phyloP scores from a whole-genome alignment of 2,888 invertebrate genomes.

The Dynastes tityus region DNA sequence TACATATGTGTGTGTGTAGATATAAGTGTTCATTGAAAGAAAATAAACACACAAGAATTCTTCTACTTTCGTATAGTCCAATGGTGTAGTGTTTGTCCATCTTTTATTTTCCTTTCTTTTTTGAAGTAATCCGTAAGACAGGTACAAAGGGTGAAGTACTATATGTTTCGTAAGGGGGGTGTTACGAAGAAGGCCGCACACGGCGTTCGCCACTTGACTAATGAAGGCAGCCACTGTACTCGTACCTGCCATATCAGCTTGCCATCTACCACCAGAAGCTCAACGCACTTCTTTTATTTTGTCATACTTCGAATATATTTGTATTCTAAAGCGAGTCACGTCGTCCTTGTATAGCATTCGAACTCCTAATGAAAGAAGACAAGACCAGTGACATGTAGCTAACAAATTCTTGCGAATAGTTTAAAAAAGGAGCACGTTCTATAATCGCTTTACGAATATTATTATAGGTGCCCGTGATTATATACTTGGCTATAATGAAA shows the following conservation, averaged over 20 bases:
- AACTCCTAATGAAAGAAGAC: conserved; percentile 34
- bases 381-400: conserved; percentile 18
- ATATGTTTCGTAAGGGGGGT: conserved; percentile 48
- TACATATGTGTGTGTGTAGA: conserved; percentile 16
- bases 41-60: conserved; percentile 43
- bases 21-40: conserved; percentile 43
- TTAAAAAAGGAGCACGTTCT: conserved; percentile 21
- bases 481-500: conserved; percentile 22
- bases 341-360: conserved; percentile 34
- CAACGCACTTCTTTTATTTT: conserved; percentile 58
- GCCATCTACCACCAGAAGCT: conserved; percentile 62
- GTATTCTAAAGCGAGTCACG: conserved; percentile 47
- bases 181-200: conserved; percentile 59
- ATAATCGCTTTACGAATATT: conserved; percentile 11
- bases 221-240: conserved; percentile 61
- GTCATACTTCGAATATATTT: conserved; percentile 50
- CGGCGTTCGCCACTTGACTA: conserved; percentile 60
- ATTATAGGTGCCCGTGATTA: conserved; percentile 24
- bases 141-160: conserved; percentile 51
- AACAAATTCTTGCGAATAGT: conserved; percentile 24
- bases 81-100: conserved; percentile 49
- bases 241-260: conserved; percentile 61
- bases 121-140: conserved; percentile 52
- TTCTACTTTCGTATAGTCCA: conserved; percentile 43
- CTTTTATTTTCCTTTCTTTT: conserved; percentile 50